Base-by-base conservation (phyloP, 2,888 invertebrate genomes). In the Latrodectus hesperus region DNA sequence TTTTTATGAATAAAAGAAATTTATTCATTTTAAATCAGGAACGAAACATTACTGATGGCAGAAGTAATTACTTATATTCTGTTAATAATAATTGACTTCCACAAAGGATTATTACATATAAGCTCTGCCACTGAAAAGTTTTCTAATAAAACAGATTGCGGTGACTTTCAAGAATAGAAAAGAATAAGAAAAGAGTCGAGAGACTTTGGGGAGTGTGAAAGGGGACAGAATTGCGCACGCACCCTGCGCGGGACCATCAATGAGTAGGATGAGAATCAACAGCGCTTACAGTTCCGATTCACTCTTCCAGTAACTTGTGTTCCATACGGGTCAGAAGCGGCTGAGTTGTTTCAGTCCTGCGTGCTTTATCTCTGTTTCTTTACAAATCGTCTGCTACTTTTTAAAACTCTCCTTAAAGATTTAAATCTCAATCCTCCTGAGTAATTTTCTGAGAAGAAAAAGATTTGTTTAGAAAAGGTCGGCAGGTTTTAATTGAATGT, bases 181-280 rank as follows among this genome's bases (percentile, higher is more conserved):
- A 16, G 38, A 17, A 79, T 26, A 17, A 17, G 22, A 68, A 68
- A 68, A 68, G 26, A 68, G 68, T 38, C 38, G 51, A 38, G 38
- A 38, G 38, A 38, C 38, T 38, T 38, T 38, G 38, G 38, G 38
- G 38, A 38, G 38, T 38, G 38, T 38, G 38, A 38, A 65, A 49
- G 26, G 80, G 65, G 55, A 16, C 68, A 12, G 55, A 65, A 22
- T 51, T 73, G 78, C 84, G 78, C 65, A 55, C 84, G 84, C 84
- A 72, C 49, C 65, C 22, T 84, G 84, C 84, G 84, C 84, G 77
- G 77, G 77, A 84, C 84, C 70, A 67, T 71, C 53, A 67, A 81
- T 51, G 81, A 49, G 76, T 77, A 53, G 71, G 65, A 67, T 65
- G 72, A 72, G 84, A 84, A 76, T 84, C 84, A 84, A 84, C 84